These are phyloP conservation scores for Microctenopoma steveboyesi DNA, from an alignment of 2,797 vertebrate species.

Conservation along the genomic window DNA sequence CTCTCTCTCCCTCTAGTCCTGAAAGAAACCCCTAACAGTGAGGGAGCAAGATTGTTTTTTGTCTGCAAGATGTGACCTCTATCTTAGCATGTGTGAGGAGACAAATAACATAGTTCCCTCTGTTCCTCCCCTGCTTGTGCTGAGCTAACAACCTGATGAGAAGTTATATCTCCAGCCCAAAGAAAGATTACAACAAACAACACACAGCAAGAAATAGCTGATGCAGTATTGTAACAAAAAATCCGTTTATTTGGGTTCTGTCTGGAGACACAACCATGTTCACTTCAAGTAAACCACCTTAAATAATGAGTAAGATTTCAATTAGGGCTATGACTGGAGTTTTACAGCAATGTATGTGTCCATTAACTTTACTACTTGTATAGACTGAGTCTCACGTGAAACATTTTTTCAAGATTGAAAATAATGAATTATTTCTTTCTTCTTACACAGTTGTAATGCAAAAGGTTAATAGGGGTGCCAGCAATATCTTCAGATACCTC, in stretches of 20 bases:
- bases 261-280: neutral
- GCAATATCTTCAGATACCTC: too few relatives aligned
- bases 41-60: constrained; percentile 33
- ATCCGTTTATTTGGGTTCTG: neutral
- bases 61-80: constrained; percentile 53
- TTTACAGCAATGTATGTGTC: too few relatives aligned
- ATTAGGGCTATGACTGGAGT: neutral
- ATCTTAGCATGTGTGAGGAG: constrained; percentile 49
- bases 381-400: neutral
- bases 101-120: constrained; percentile 57
- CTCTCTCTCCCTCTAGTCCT: constrained; percentile 1
- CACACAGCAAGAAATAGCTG: constrained; percentile 8
- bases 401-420: neutral
- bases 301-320: neutral
- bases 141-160: constrained; percentile 42
- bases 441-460: neutral
- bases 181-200: constrained; percentile 35
- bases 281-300: neutral
- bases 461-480: neutral
- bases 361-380: too few relatives aligned
- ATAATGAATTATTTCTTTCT: neutral
- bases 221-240: constrained; percentile 2
- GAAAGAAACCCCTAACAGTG: constrained; percentile 11
- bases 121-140: constrained; percentile 35
- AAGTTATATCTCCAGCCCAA: constrained; percentile 39